Evolutionary conservation across 1,140 invertebrate species (phyloP).

Genomic region (Zaprionus capensis): DNA sequence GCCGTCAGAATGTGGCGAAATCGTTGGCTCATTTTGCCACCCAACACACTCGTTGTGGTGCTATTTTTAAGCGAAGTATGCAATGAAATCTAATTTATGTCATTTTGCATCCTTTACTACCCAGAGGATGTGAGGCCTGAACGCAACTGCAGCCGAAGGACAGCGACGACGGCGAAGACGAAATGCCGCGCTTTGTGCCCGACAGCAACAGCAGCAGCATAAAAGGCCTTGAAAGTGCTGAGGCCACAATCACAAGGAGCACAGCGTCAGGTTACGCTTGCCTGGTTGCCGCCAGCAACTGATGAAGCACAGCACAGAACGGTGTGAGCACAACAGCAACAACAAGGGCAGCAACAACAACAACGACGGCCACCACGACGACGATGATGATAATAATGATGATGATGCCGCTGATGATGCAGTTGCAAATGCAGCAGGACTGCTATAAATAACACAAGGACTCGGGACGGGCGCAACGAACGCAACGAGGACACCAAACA

Average conservation of each 20-base stretch:
- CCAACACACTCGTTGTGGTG: not conserved
- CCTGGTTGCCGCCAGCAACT: conserved; percentile 37
- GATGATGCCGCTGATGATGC: conserved; percentile 40
- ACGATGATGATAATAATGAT: conserved; percentile 4
- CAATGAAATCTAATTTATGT: conserved; percentile 64
- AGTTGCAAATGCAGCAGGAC: conserved; percentile 55
- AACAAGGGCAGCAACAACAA: not conserved
- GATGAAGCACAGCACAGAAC: conserved; percentile 27
- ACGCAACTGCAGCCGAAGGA: conserved; percentile 57
- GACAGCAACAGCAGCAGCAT: conserved; percentile 30
- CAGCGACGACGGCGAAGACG: conserved; percentile 32
- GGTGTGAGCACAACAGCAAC: not conserved
- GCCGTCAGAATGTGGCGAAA: conserved; percentile 25
- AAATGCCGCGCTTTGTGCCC: conserved; percentile 27
- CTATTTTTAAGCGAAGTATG: conserved; percentile 52
- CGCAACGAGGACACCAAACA: conserved; percentile 56
- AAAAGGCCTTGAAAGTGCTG: conserved; percentile 47
- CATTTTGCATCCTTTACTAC: conserved; percentile 44
- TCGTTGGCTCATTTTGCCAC: not conserved
- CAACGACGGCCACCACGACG: not conserved
- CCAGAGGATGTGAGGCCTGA: conserved; percentile 17
- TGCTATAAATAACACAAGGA: conserved; percentile 79
- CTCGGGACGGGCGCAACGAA: conserved; percentile 71
- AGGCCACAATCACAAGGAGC: conserved; percentile 18
- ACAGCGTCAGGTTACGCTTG: conserved; percentile 15